Evolutionary conservation across 1,140 invertebrate species (phyloP), one percentile per base, ranked within the genome.

Genomic region (Charaxes varanes): DNA sequence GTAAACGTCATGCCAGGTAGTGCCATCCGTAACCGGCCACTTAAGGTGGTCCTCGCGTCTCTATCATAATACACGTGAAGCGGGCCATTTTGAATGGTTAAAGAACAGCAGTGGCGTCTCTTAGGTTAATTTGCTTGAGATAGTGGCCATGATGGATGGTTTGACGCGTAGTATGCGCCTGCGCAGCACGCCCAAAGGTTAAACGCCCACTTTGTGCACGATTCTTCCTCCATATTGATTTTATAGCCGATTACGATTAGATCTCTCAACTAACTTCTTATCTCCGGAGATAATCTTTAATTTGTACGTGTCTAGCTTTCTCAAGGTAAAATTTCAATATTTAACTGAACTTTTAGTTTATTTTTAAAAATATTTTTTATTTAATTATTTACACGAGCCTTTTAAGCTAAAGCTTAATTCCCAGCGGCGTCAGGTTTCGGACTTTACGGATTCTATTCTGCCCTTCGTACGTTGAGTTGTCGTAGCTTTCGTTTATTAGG

Each of bases 161-260:
- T 70, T 66, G 64, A 72, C 69, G 62, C 61, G 64, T 51, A 43
- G 55, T 65, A 58, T 60, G 63, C 66, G 62, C 61, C 53, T 56
- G 66, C 57, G 53, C 59, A 47, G 62, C 69, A 72, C 62, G 70
- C 71, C 66, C 70, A 65, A 51, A 77, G 77, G 74, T 79, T 77
- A 81, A 79, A 77, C 70, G 54, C 70, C 70, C 70, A 81, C 68
- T 79, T 76, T 77, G 63, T 57, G 62, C 72, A 71, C 70, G 70
- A 78, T 67, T 63, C 69, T 62, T 62, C 55, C 54, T 43, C 60
- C 35, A 53, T 81, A 81, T 81, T 81, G 77, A 79, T 82, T 82
- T 69, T 74, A 45, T 57, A 64, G 53, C 35, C 47, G 24, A 44
- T 50, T 30, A 36, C 26, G 41, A 43, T 35, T 40, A 27, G 14